A percentile compares a stretch with the other conserved stretches of the same genome.
These are phyloP conservation scores for Gallinago solitaria DNA, from an alignment of 2,797 vertebrate species.

Conservation along the genomic window DNA sequence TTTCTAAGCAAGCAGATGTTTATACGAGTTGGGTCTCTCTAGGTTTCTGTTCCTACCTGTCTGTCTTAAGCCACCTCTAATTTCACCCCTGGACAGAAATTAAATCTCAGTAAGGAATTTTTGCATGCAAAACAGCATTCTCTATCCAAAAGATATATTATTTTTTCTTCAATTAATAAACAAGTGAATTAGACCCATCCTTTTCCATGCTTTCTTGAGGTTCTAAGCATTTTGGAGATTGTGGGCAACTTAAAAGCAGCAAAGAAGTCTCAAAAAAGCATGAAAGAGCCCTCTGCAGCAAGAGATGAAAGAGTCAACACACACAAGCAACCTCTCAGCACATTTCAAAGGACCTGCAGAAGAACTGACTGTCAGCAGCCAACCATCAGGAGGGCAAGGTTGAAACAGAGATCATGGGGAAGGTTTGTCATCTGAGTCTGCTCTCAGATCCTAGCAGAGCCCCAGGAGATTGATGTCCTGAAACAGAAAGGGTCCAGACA, in stretches of 20 bases:
- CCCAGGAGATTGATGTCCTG: background rate
- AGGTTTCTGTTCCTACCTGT: background rate
- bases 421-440: background rate
- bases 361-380: background rate
- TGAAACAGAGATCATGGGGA: background rate
- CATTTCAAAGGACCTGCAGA: background rate
- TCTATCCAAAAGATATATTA: background rate
- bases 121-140: background rate
- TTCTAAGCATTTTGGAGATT: background rate
- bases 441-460: background rate
- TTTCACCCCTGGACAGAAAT: background rate
- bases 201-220: background rate
- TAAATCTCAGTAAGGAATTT: background rate
- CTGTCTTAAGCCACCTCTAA: background rate
- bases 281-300: background rate
- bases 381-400: background rate
- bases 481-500: background rate
- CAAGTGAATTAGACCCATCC: background rate
- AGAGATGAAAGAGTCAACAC: background rate
- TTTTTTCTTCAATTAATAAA: background rate
- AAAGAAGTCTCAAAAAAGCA: background rate
- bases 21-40: background rate
- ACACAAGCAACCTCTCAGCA: background rate
- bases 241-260: background rate
- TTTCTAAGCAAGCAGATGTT: background rate